Conservation (phyloP, 2,888 invertebrate species). For the Brachyopa scutellaris region DNA sequence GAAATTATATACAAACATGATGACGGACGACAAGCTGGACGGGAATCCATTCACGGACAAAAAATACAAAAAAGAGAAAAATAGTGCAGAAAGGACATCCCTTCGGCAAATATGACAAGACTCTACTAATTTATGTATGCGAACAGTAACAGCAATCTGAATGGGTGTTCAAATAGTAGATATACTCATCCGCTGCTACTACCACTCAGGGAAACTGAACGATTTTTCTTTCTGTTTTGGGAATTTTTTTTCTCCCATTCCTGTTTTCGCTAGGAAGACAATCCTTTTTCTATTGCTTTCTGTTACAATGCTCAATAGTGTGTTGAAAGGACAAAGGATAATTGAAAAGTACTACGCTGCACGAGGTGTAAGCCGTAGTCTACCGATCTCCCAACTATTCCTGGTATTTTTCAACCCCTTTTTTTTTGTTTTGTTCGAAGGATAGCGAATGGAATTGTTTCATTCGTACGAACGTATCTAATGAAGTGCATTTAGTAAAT, state of each 20-base stretch:
- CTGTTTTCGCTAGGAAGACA: conserved; percentile 6
- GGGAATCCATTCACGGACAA: neutral
- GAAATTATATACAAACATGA: conserved; percentile 79
- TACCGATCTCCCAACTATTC: conserved; percentile 1
- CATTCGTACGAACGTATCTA: conserved; percentile 55
- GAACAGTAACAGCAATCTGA: conserved; percentile 37
- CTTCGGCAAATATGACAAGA: conserved; percentile 4
- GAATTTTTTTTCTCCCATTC: conserved; percentile 1
- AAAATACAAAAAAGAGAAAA: neutral
- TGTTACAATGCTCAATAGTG: conserved; percentile 53
- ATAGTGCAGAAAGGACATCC: conserved; percentile 1
- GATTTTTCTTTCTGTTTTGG: conserved; percentile 29
- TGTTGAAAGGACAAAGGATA: conserved; percentile 67
- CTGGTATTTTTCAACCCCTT: conserved; percentile 12
- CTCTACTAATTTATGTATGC: conserved; percentile 34
- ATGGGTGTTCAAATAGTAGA: conserved; percentile 31
- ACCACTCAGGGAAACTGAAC: conserved; percentile 7
- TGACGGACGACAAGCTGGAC: conserved; percentile 44
- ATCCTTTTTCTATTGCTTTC: conserved; percentile 24
- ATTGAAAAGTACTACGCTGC: conserved; percentile 61
- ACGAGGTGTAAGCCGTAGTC: conserved; percentile 16
- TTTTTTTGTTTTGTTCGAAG: conserved; percentile 21
- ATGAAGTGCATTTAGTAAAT: conserved; percentile 66
- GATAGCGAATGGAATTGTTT: conserved; percentile 52
- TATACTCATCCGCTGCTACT: neutral